Evolutionary conservation across 2,113 vertebrate species (phyloP), one percentile per base, ranked within the genome.

Genomic region (rabbit (Oryctolagus cuniculus)): DNA sequence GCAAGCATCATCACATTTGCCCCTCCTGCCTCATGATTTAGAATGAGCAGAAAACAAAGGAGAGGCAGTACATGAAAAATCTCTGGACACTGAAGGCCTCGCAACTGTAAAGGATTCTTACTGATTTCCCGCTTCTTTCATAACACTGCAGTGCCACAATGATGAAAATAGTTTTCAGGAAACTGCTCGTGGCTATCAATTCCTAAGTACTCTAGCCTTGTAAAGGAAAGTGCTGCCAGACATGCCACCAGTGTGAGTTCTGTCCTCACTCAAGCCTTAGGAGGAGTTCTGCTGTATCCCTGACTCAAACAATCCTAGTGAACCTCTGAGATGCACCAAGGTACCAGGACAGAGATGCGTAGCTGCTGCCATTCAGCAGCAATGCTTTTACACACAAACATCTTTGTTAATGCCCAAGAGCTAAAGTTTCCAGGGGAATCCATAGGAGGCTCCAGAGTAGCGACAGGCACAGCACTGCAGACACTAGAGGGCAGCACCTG

Each of bases 401-500:
- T n/a, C 55, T 29, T 58, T 49, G 63, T 63, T 38, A 61, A 77
- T 77, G n/a, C n/a, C 51, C 13, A 64, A 91, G 51, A 70, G 53
- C 53, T 58, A 86, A 55, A 51, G 77, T 74, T 73, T 85, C 58
- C 55, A 27, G 10, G 75, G 13, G 31, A 3, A 25, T 51, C 8
- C 8, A 55, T 16, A 44, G 55, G 58, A 75, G 67, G 53, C 36
- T 10, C 6, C 17, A 8, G 34, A 70, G 21, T 24, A 27, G 44
- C 44, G 44, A 44, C 13, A 31, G 38, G 38, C 38, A 38, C 38
- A 38, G 5, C 38, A 5, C 38, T 38, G 38, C 38, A 10, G 79
- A 0, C 97, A 49, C 94, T 77, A 92, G 96, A 92, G 95, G 95
- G 94, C 90, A 97, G 95, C 96, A 90, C 13, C 0, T 34, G 55